Percentiles rank a stretch among this genome's conserved stretches.
These are phyloP conservation scores for Pseudorasbora parva DNA, from an alignment of 2,113 vertebrate genomes.

Conservation along the genomic window DNA sequence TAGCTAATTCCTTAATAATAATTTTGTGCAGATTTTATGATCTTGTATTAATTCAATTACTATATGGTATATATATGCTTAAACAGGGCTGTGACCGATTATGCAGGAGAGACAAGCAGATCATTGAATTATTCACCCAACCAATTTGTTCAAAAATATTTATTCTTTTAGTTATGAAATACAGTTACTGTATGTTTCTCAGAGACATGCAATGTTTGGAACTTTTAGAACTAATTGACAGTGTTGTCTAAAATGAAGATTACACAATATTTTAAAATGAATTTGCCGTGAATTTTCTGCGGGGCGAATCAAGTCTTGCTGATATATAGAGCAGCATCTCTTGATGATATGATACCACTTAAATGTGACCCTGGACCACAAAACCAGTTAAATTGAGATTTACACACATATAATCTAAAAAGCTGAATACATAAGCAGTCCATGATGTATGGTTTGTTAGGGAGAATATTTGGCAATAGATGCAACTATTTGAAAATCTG, in stretches of 20 bases:
- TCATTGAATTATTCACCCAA: not conserved
- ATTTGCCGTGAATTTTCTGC: not conserved
- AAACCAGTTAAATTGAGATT: too few relatives aligned
- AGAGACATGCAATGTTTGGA: not conserved
- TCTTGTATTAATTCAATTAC: not conserved
- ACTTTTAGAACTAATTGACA: not conserved
- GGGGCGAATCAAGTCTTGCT: not conserved
- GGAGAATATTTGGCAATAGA: too few relatives aligned
- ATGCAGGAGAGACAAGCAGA: not conserved
- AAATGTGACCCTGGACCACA: too few relatives aligned
- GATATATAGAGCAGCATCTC: not conserved
- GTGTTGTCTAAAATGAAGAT: not conserved
- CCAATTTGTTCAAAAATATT: too few relatives aligned
- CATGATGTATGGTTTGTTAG: too few relatives aligned
- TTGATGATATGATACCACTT: not conserved
- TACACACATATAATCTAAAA: too few relatives aligned
- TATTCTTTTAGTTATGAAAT: not conserved
- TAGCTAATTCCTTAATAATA: not conserved
- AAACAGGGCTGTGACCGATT: not conserved
- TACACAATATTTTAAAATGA: not conserved
- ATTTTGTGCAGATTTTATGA: not conserved
- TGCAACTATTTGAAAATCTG: too few relatives aligned
- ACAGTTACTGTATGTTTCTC: not conserved
- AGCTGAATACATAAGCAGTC: too few relatives aligned
- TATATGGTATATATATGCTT: not conserved